A percentile compares a stretch with the other conserved stretches of the same genome.
Evolutionary conservation across 2,888 invertebrate species (phyloP).

Genomic region (Camponotus fellah): DNA sequence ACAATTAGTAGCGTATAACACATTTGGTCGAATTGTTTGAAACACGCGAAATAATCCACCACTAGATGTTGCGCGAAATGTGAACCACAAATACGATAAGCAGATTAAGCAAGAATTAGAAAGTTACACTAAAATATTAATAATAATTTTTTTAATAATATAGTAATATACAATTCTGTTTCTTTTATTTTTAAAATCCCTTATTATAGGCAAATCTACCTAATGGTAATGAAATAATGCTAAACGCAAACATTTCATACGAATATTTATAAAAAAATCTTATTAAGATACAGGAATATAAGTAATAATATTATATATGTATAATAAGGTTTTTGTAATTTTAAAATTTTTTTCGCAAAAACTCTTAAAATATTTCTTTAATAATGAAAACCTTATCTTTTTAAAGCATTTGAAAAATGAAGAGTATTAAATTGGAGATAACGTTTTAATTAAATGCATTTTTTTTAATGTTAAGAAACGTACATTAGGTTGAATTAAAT

Average conservation of each 20-base stretch:
- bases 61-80: slow-evolving; percentile 14
- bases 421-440: background rate
- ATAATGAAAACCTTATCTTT: background rate
- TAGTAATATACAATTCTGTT: background rate
- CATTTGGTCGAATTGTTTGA: slow-evolving; percentile 42
- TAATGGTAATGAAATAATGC: background rate
- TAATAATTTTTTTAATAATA: slow-evolving; percentile 13
- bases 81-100: background rate
- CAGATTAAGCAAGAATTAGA: background rate
- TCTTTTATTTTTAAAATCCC: background rate
- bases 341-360: background rate
- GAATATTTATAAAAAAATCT: background rate
- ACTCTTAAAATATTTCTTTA: background rate
- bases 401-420: background rate
- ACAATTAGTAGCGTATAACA: slow-evolving; percentile 57
- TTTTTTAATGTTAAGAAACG: background rate
- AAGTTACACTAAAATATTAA: slow-evolving; percentile 7
- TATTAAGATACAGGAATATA: background rate
- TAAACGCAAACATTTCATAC: background rate
- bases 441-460: background rate
- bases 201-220: slow-evolving; percentile 1
- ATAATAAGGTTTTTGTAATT: background rate
- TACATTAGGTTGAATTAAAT: background rate
- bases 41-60: slow-evolving; percentile 32
- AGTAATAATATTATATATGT: background rate